A percentile compares a stretch with the other conserved stretches of the same genome.
phyloP scores from a whole-genome alignment of 2,888 invertebrate species.

The Tenodera sinensis region DNA sequence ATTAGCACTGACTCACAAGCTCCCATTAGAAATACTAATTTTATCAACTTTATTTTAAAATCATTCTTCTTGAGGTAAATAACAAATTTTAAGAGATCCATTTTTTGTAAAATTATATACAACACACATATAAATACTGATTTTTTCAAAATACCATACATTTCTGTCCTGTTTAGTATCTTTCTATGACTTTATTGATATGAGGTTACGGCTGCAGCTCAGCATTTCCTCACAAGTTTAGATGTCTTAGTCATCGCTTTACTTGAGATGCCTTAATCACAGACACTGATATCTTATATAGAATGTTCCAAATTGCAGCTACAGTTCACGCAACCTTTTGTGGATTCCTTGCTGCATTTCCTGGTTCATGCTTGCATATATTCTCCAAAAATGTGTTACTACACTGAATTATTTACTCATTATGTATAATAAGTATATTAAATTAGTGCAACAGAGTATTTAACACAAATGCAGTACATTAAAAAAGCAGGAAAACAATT shows the following conservation, averaged over 20 bases:
- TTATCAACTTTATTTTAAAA: not conserved
- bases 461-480: not conserved
- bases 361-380: not conserved
- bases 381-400: not conserved
- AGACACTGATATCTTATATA: not conserved
- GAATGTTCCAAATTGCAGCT: not conserved
- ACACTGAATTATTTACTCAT: not conserved
- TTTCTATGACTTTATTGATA: conserved; percentile 2
- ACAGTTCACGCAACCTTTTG: not conserved
- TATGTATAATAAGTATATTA: not conserved
- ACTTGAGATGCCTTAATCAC: conserved; percentile 10
- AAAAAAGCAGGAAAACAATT: not conserved
- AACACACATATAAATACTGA: conserved; percentile 20
- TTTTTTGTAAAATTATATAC: conserved; percentile 18
- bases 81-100: conserved; percentile 16
- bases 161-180: not conserved
- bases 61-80: not conserved
- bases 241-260: not conserved
- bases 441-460: not conserved
- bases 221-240: not conserved
- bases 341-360: not conserved
- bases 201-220: not conserved
- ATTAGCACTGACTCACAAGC: not conserved
- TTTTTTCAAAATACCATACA: conserved; percentile 15
- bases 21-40: not conserved